Conservation (phyloP, 2,113 vertebrate species). For the Embiotoca jacksoni region DNA sequence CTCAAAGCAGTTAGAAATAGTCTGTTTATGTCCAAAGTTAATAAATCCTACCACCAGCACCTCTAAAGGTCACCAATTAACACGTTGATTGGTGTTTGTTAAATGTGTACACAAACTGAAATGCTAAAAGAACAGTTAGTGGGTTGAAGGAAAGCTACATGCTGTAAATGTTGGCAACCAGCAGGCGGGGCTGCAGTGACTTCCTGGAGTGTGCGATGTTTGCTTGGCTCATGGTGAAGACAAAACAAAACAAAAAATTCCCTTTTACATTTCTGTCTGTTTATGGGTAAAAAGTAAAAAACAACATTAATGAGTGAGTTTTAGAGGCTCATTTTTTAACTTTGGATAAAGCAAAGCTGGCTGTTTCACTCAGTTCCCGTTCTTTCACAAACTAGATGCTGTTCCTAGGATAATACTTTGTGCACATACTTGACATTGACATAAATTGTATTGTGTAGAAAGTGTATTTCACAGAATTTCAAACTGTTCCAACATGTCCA, state of each 20-base stretch:
- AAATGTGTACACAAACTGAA: not conserved
- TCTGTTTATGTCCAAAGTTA: not conserved
- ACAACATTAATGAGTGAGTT: not conserved
- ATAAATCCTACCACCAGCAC: not conserved
- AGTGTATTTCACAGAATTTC: not conserved
- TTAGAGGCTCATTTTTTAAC: not conserved
- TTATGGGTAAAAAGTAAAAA: not conserved
- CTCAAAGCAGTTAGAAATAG: not conserved
- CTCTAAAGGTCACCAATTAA: not conserved
- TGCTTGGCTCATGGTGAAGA: not conserved
- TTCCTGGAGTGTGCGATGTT: not conserved
- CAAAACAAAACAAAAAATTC: not conserved
- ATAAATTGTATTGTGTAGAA: not conserved
- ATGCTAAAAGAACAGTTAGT: not conserved
- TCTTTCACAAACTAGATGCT: not conserved
- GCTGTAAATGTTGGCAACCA: conserved; percentile 1
- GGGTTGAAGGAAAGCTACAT: not conserved
- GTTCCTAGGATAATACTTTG: not conserved
- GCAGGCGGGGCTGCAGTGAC: conserved; percentile 9
- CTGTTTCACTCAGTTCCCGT: not conserved
- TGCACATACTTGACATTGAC: not conserved
- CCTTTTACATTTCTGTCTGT: not conserved
- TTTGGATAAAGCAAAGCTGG: not conserved
- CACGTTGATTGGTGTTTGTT: not conserved
- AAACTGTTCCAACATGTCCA: not conserved